phyloP scores from a whole-genome alignment of 2,888 invertebrate genomes.

The Cephalotes varians region DNA sequence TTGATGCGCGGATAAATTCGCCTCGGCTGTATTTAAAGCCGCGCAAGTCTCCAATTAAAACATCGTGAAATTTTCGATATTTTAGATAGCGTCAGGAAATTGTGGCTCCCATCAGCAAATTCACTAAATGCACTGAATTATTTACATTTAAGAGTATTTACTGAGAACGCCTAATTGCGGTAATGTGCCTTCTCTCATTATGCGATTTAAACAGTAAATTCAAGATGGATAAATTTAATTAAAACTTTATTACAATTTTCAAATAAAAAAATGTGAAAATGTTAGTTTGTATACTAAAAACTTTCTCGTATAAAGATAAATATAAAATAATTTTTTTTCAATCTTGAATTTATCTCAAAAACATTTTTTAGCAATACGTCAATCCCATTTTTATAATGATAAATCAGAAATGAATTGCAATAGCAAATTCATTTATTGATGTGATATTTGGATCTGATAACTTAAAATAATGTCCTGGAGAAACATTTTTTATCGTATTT shows the following conservation, averaged over 20 bases:
- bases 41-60: constrained; percentile 75
- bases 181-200: neutral
- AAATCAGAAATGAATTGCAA: neutral
- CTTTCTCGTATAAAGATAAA: neutral
- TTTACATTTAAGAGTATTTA: constrained; percentile 71
- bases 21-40: constrained; percentile 66
- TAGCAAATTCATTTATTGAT: neutral
- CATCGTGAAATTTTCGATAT: constrained; percentile 74
- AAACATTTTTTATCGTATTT: too few relatives aligned
- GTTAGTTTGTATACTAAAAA: neutral
- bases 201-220: neutral
- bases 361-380: neutral
- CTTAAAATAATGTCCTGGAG: neutral
- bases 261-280: too few relatives aligned
- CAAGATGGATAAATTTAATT: constrained; percentile 3
- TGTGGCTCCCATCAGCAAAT: constrained; percentile 68
- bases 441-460: neutral
- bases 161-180: constrained; percentile 50
- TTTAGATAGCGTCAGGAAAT: constrained; percentile 73
- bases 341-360: neutral
- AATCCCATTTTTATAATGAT: neutral
- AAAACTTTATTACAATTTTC: neutral
- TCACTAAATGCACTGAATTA: constrained; percentile 69
- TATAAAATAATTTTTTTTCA: neutral
- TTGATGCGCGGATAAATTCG: constrained; percentile 71